These are phyloP conservation scores for Sphyrna mokarran DNA, from an alignment of 2,113 vertebrate genomes.

Conservation along the genomic window DNA sequence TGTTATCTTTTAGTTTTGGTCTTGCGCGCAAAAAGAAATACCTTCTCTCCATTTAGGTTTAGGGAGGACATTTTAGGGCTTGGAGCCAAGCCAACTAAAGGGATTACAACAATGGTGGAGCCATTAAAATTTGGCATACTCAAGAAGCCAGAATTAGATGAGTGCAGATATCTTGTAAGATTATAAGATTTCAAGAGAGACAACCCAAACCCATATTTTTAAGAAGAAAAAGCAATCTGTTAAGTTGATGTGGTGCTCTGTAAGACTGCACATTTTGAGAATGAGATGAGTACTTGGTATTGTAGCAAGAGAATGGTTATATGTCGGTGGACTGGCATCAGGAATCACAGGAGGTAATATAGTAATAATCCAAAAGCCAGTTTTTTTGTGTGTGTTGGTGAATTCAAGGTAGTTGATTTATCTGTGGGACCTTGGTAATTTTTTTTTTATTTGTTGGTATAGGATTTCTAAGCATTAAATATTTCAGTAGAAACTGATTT, in stretches of 20 bases:
- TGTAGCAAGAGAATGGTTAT: background rate
- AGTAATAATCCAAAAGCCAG: background rate
- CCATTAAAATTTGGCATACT: too few relatives aligned
- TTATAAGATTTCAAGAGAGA: too few relatives aligned
- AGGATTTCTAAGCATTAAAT: background rate
- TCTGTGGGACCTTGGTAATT: background rate
- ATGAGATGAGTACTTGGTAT: background rate
- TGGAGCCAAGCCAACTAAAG: too few relatives aligned
- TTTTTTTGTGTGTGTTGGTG: background rate
- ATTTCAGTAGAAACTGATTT: conserved; percentile 1
- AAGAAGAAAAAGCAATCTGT: too few relatives aligned
- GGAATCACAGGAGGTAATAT: background rate
- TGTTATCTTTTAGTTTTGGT: too few relatives aligned
- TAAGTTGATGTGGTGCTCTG: background rate
- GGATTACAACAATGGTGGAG: too few relatives aligned
- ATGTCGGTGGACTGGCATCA: background rate
- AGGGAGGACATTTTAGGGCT: too few relatives aligned
- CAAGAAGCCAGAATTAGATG: too few relatives aligned
- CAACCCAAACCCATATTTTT: too few relatives aligned
- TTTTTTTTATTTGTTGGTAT: background rate
- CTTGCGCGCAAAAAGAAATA: too few relatives aligned
- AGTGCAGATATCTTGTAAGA: too few relatives aligned
- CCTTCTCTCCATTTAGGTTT: too few relatives aligned
- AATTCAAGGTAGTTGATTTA: background rate
- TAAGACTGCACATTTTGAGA: background rate